These are phyloP conservation scores for Dendrocincla tyrannina DNA, from an alignment of 2,797 vertebrate species.

Conservation along the genomic window DNA sequence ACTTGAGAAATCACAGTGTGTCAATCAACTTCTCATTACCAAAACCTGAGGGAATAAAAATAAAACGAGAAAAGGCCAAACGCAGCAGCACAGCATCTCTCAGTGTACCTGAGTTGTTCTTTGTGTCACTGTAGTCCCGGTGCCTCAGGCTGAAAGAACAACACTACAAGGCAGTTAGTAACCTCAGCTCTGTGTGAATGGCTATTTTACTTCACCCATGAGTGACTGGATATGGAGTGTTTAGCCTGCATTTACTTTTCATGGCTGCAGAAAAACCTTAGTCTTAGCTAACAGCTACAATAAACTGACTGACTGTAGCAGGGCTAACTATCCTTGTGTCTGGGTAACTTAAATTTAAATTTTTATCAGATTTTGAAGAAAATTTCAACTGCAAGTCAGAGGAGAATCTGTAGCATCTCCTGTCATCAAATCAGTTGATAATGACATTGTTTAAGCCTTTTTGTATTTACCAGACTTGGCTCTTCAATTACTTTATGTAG, in stretches of 20 bases:
- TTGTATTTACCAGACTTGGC: background rate
- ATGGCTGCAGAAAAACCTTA: background rate
- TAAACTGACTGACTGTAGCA: background rate
- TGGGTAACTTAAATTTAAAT: background rate
- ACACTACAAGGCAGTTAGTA: background rate
- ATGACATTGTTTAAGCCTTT: background rate
- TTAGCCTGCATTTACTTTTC: background rate
- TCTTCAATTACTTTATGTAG: background rate
- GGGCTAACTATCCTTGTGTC: background rate
- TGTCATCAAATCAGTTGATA: background rate
- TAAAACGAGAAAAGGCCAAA: background rate
- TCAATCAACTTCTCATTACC: background rate
- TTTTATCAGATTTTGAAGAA: background rate
- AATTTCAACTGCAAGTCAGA: background rate
- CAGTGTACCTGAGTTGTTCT: background rate
- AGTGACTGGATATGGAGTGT: background rate
- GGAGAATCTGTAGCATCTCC: background rate
- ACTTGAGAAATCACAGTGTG: background rate
- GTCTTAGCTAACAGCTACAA: background rate
- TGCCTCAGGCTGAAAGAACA: background rate
- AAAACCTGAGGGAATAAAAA: background rate
- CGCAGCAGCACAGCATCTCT: background rate
- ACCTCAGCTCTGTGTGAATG: background rate
- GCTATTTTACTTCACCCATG: background rate
- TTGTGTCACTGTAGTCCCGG: background rate